phyloP scores from a whole-genome alignment of 2,888 invertebrate species.

The Cremastinae sp. region DNA sequence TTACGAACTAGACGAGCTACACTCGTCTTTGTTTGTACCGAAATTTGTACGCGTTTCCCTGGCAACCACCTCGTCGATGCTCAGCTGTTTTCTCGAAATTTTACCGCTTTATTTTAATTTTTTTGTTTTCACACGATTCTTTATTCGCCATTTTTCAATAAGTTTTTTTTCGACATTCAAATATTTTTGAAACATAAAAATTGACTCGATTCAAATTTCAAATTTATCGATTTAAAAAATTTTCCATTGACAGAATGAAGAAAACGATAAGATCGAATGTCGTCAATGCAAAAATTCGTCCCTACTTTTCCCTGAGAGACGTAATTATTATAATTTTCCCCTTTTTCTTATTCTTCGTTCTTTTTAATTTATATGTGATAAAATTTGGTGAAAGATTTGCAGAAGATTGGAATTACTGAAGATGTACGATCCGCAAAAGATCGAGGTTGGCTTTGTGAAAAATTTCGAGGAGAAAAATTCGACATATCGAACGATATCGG shows the following conservation, averaged over 20 bases:
- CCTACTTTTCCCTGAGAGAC: constrained; percentile 33
- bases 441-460: constrained; percentile 48
- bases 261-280: constrained; percentile 49
- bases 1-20: constrained; percentile 5
- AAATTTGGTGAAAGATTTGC: constrained; percentile 38
- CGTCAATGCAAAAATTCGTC: constrained; percentile 36
- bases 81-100: constrained; percentile 52
- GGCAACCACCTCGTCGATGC: constrained; percentile 34
- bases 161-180: neutral
- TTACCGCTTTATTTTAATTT: constrained; percentile 35
- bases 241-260: constrained; percentile 45
- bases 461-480: constrained; percentile 23
- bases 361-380: neutral
- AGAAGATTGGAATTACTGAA: constrained; percentile 46
- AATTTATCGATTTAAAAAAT: neutral
- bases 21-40: constrained; percentile 59
- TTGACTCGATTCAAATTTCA: neutral
- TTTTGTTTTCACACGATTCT: neutral
- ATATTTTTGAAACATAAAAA: constrained; percentile 6
- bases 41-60: constrained; percentile 33
- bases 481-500: constrained; percentile 45
- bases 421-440: constrained; percentile 47
- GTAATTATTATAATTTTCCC: constrained; percentile 27
- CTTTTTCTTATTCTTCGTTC: neutral
- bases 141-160: no score